Percentiles rank a stretch among this genome's conserved stretches.
phyloP scores from a whole-genome alignment of 2,888 invertebrate genomes.

The Tortricodes alternella region DNA sequence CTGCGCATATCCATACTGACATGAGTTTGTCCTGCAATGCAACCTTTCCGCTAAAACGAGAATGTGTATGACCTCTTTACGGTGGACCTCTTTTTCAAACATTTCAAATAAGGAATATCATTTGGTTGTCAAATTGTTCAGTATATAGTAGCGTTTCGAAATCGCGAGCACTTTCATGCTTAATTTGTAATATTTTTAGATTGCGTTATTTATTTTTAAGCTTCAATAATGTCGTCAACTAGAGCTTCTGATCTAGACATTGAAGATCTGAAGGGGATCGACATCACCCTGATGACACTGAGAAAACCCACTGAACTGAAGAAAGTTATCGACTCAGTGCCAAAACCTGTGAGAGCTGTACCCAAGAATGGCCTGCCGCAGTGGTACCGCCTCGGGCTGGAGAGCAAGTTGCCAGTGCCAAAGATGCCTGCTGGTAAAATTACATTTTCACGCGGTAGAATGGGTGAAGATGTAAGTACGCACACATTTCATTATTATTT shows the following conservation, averaged over 20 bases:
- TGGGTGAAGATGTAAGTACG: constrained; percentile 76
- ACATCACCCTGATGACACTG: constrained; percentile 66
- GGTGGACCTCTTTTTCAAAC: no score
- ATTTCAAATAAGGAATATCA: constrained; percentile 35
- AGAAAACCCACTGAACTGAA: constrained; percentile 73
- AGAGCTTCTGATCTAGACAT: constrained; percentile 42
- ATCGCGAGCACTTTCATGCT: constrained; percentile 35
- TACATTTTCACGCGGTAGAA: constrained; percentile 76
- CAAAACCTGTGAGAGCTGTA: constrained; percentile 69
- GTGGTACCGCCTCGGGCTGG: constrained; percentile 79
- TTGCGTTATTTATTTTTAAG: constrained; percentile 36
- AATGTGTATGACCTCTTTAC: background rate
- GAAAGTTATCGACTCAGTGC: constrained; percentile 73
- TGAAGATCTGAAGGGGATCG: constrained; percentile 56
- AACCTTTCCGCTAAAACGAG: no score
- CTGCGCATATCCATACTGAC: no score
- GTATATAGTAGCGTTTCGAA: constrained; percentile 36
- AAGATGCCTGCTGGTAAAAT: constrained; percentile 77
- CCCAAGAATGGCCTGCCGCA: constrained; percentile 77
- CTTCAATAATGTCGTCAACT: constrained; percentile 12
- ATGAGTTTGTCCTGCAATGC: no score
- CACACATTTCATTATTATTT: background rate
- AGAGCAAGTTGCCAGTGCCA: constrained; percentile 79
- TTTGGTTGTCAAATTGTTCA: constrained; percentile 52
- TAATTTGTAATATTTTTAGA: constrained; percentile 44